Base-by-base conservation (phyloP, 2,797 vertebrate species). In the Acrocephalus scirpaceus region DNA sequence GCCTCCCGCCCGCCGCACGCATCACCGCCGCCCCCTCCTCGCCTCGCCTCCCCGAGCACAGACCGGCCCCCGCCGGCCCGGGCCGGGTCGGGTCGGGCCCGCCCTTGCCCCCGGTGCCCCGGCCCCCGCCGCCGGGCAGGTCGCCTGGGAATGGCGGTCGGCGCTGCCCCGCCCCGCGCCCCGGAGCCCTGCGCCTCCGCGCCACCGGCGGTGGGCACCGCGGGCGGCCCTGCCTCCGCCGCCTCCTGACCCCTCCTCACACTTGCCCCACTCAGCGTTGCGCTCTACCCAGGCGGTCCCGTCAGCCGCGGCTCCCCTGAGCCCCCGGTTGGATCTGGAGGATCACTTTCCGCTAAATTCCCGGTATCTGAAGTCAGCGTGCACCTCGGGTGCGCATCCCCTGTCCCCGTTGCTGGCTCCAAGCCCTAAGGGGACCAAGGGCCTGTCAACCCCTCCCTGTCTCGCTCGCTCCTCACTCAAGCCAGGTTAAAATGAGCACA, bases 201-300 rank as follows among this genome's bases (percentile, higher is more conserved):
- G 34, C 16, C 42, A 1, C 23, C 21, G 1, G 2, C 27, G 48
- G 7, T 1, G 57, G 51, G 9, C 45, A 0, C 17, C 25, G 7
- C 23, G 8, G 34, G 14, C 64, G 16, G 91, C 40, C 13, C 17
- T 19, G 66, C 48, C 42, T 13, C 20, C 23, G 60, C n/a, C 22
- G 34, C 29, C 51, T 57, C 14, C n/a, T 23, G 75, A 11, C 30
- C 13, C 5, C 8, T 45, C 54, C 47, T 34, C 64, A 5, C 11
- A 30, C 6, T 7, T 9, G 42, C 12, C 16, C 32, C 3, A 0
- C 47, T 47, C 45, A 7, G 22, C 29, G 27, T 18, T 58, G 47
- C 9, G 5, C 2, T 4, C 17, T 13, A 1, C 8, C 7, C 25
- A 3, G 30, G 29, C 9, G 9, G 7, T 32, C 21, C 45, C 13